phyloP scores from a whole-genome alignment of 2,797 vertebrate genomes.

The Yasuhikotakia modesta region DNA sequence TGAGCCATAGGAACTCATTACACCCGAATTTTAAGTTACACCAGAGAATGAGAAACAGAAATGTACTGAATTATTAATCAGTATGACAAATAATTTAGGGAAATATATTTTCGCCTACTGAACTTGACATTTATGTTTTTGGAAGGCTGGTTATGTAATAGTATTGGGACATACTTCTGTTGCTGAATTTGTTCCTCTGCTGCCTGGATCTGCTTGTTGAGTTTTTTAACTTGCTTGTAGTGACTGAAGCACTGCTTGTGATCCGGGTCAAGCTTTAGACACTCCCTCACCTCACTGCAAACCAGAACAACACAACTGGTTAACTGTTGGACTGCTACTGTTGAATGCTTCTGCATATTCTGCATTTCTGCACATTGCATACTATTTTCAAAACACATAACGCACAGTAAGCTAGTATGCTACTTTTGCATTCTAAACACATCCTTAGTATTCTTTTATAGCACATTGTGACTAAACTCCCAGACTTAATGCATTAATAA shows the following conservation, averaged over 20 bases:
- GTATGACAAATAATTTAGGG: background rate
- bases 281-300: constrained; percentile 92
- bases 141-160: background rate
- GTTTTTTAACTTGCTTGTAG: constrained; percentile 97
- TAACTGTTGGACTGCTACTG: background rate
- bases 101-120: background rate
- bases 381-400: background rate
- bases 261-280: constrained; percentile 95
- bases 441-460: background rate
- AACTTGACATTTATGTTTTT: background rate
- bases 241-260: constrained; percentile 94
- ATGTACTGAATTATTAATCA: background rate
- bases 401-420: background rate
- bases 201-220: constrained; percentile 90
- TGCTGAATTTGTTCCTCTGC: constrained; percentile 91
- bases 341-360: no score
- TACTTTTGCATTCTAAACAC: background rate
- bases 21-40: no score
- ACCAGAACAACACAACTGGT: background rate
- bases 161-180: constrained; percentile 78
- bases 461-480: background rate
- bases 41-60: no score
- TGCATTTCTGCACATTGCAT: background rate
- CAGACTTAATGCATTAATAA: background rate
- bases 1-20: no score